phyloP scores from a whole-genome alignment of 2,113 vertebrate genomes.

The Anhinga rufa region DNA sequence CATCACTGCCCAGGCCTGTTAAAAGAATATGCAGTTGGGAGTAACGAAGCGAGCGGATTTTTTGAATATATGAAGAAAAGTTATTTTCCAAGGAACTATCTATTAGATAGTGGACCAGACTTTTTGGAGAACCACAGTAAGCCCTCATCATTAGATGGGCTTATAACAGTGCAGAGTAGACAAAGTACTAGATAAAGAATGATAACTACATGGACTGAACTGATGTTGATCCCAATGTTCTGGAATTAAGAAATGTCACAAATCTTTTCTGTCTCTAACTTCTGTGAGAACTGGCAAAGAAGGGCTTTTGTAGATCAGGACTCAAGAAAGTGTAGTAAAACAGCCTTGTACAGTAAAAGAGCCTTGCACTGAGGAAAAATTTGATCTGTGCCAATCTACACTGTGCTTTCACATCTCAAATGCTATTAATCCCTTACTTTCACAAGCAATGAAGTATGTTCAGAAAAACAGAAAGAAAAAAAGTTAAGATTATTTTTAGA shows the following conservation, averaged over 20 bases:
- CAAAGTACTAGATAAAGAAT: neutral
- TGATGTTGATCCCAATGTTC: neutral
- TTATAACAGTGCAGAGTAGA: neutral
- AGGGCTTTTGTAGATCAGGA: neutral
- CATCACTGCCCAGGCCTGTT: neutral
- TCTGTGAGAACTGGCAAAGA: neutral
- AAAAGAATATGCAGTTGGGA: neutral
- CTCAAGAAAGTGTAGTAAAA: neutral
- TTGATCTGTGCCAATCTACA: neutral
- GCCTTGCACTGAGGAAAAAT: neutral
- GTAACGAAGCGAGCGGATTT: neutral
- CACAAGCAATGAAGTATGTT: neutral
- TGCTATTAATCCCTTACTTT: constrained; percentile 6
- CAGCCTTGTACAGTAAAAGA: neutral
- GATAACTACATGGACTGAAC: neutral
- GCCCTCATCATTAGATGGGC: neutral
- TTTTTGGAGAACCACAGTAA: neutral
- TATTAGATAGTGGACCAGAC: neutral
- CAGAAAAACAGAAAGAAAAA: neutral
- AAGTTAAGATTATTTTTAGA: constrained; percentile 20
- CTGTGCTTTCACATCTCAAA: neutral
- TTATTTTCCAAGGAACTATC: neutral
- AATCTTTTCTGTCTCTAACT: neutral
- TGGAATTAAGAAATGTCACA: neutral
- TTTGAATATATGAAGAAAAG: neutral